A percentile compares a stretch with the other conserved stretches of the same genome.
Conservation (phyloP, 2,888 invertebrate genomes). For the Melipona beecheii region DNA sequence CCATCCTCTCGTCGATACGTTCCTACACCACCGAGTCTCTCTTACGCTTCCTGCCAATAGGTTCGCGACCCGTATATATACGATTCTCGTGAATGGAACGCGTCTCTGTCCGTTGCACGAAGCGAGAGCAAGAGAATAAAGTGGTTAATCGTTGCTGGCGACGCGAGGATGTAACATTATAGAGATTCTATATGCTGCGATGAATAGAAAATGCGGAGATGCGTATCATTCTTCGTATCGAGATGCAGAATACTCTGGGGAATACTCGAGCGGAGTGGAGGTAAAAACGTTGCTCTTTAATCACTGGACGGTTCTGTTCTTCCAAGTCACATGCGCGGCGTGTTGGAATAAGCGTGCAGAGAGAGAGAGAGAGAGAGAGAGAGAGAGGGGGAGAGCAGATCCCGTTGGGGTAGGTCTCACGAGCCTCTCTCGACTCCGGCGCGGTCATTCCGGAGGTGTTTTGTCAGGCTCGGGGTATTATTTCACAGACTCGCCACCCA, state of each 20-base stretch:
- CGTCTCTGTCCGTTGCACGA: conserved; percentile 20
- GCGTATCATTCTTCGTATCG: too few relatives aligned
- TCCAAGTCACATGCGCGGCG: not conserved
- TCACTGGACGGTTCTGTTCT: not conserved
- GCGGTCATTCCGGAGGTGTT: conserved; percentile 55
- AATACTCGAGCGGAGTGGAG: too few relatives aligned
- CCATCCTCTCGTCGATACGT: conserved; percentile 25
- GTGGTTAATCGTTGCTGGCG: conserved; percentile 65
- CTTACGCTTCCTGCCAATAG: conserved; percentile 39
- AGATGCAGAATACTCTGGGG: too few relatives aligned
- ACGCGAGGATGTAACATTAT: conserved; percentile 64
- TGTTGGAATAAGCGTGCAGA: conserved; percentile 4
- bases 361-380: not conserved
- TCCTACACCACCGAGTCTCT: too few relatives aligned
- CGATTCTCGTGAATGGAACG: conserved; percentile 26
- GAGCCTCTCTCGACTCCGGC: conserved; percentile 37
- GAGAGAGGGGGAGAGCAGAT: not conserved
- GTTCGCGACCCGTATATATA: conserved; percentile 28
- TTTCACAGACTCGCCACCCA: conserved; percentile 71
- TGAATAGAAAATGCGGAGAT: conserved; percentile 47
- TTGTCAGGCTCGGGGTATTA: conserved; percentile 64
- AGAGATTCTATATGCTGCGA: conserved; percentile 38
- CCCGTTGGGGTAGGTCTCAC: conserved; percentile 59
- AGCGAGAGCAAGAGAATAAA: conserved; percentile 17
- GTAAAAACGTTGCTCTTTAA: not conserved